These are phyloP conservation scores for Carcharodon carcharias DNA, from an alignment of 2,797 vertebrate species.

Conservation along the genomic window DNA sequence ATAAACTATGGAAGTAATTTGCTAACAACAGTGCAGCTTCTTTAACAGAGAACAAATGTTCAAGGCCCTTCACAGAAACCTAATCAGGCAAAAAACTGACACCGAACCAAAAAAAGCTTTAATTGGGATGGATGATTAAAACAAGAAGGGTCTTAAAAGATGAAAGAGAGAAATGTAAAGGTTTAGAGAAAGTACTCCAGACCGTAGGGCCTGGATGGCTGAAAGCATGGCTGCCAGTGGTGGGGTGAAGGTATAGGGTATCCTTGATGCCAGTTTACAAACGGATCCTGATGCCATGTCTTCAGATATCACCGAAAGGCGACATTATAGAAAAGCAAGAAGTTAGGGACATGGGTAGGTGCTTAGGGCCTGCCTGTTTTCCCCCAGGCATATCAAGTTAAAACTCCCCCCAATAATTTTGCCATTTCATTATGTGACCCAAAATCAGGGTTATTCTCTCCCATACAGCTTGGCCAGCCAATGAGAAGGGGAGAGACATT, in stretches of 20 bases:
- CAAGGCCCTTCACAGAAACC: not conserved
- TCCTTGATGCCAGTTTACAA: not conserved
- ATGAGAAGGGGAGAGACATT: not conserved
- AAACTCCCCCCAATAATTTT: not conserved
- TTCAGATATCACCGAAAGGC: not conserved
- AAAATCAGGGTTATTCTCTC: not conserved
- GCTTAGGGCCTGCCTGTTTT: not conserved
- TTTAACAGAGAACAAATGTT: not conserved
- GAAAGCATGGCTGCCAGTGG: not conserved
- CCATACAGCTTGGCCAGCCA: not conserved
- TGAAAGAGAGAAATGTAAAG: not conserved
- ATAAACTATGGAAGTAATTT: not conserved
- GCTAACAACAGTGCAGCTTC: not conserved
- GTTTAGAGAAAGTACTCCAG: not conserved
- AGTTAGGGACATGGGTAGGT: not conserved
- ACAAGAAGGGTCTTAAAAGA: not conserved
- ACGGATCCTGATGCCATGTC: not conserved
- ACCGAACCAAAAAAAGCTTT: too few relatives aligned
- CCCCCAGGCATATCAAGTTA: not conserved
- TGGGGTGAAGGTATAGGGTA: not conserved
- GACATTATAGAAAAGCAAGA: not conserved
- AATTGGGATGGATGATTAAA: not conserved
- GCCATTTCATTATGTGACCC: not conserved
- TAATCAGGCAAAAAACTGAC: not conserved
- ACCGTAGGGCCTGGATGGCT: not conserved